Conservation (phyloP, 2,797 vertebrate species). For the Chelon labrosus region DNA sequence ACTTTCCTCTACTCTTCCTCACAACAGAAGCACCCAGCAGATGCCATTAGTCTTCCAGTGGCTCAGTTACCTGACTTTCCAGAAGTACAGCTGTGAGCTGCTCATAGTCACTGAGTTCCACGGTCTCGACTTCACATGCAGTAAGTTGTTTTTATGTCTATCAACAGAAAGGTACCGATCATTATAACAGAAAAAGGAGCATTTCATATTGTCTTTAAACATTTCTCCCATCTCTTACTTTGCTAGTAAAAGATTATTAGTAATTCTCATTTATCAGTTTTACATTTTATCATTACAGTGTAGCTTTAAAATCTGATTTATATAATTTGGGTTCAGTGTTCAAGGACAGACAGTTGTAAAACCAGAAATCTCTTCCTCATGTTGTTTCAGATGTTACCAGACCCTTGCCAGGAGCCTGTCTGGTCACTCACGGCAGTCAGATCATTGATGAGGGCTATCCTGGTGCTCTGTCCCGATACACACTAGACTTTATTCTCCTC, state of each 20-base stretch:
- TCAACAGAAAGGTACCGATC: not conserved
- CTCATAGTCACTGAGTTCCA: constrained; percentile 95
- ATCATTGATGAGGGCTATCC: constrained; percentile 89
- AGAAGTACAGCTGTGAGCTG: constrained; percentile 95
- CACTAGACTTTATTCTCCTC: constrained; percentile 89
- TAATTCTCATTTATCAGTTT: not conserved
- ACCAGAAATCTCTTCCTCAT: constrained; percentile 1
- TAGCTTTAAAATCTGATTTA: not conserved
- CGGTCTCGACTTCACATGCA: constrained; percentile 91
- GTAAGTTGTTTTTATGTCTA: constrained; percentile 83
- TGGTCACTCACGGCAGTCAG: constrained; percentile 74
- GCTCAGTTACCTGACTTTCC: constrained; percentile 94
- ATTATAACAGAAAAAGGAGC: not conserved
- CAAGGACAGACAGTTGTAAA: constrained; percentile 10
- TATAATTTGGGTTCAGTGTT: constrained; percentile 16
- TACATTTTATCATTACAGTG: not conserved
- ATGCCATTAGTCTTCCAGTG: constrained; percentile 92
- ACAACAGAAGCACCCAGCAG: constrained; percentile 87
- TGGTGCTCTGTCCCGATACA: constrained; percentile 87
- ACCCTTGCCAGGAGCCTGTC: constrained; percentile 71
- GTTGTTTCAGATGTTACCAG: constrained; percentile 60
- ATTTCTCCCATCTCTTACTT: not conserved
- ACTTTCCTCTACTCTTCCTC: constrained; percentile 2
- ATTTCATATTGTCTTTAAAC: not conserved
- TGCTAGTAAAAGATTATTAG: not conserved